These are phyloP conservation scores for Ascidia mentula DNA, from an alignment of 23 tunicate species.

Conservation along the genomic window DNA sequence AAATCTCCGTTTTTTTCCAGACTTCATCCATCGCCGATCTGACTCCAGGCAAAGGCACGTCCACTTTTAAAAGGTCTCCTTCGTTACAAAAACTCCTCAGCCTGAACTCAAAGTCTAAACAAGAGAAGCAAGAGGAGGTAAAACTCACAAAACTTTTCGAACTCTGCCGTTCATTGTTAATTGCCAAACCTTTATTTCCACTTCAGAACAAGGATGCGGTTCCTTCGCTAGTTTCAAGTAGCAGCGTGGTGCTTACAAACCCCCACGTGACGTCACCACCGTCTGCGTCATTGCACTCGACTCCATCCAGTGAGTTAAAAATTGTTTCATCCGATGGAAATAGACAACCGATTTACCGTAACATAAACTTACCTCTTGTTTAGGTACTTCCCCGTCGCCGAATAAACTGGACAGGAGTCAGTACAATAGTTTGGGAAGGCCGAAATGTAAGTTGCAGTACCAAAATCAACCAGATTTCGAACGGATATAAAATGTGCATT, in stretches of 20 bases:
- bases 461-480: too few species aligned
- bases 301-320: not conserved
- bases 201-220: not conserved
- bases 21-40: constrained; percentile 2
- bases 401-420: constrained; percentile 12
- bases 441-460: constrained; percentile 48
- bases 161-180: not conserved
- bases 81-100: constrained; percentile 67
- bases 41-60: not conserved
- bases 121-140: not conserved
- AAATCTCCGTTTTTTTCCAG: not conserved
- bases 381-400: not conserved
- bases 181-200: not conserved
- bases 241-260: constrained; percentile 1
- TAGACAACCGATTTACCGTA: not conserved
- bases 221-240: not conserved
- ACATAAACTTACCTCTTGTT: not conserved
- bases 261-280: constrained; percentile 26
- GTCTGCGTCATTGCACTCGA: not conserved
- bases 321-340: not conserved
- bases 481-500: too few species aligned
- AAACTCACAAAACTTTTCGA: not conserved
- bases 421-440: constrained; percentile 61
- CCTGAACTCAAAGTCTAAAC: constrained; percentile 30
- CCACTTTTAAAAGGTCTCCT: constrained; percentile 65